Base-by-base conservation (phyloP, 1,140 invertebrate genomes). In the Diplogasteroides magnus region DNA sequence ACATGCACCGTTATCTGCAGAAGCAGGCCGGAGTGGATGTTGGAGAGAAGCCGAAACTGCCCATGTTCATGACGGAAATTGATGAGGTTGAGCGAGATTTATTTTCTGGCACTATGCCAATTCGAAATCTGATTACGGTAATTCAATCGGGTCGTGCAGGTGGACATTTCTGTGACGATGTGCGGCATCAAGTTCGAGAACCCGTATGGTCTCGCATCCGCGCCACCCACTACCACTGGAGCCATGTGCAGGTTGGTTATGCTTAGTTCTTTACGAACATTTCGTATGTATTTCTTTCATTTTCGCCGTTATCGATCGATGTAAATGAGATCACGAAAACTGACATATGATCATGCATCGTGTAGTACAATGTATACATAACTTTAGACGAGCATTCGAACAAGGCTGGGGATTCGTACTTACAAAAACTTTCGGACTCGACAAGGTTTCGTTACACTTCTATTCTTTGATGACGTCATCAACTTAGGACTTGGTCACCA, bases 161-260 rank as follows among this genome's bases (percentile, higher is more conserved):
- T 98, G 1, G 95, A 98, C 81, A 84, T 98, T 0, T 91, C 90
- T 64, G 88, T 95, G 3, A 89, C 93, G 81, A 87, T 98, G 71
- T 97, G 94, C 83, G 93, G 94, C 0, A 83, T 98, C 1, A 90
- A 89, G 78, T 98, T 98, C 83, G 89, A 91, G 82, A 98, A 98
- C 86, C 95, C 96, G 0, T 98, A 97, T 83, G 96, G 96, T 0
- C 83, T 98, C 56, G 96, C 96, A 15, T 96, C 93, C 48, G 96
- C 96, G 0, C 93, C 96, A 19, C 95, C 95, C 0, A 92, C 93
- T 1, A 98, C 95, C 19, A 90, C 90, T 61, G 89, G 90, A 25
- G 88, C 94, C 0, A 98, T 98, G 96, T 97, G 98, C 84, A n/a
- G n/a, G 94, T 11, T 85, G 94, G n/a, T n/a, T n/a, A n/a, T n/a